Evolutionary conservation across 1,140 invertebrate genomes (phyloP).

Genomic region (Dryas iulia): DNA sequence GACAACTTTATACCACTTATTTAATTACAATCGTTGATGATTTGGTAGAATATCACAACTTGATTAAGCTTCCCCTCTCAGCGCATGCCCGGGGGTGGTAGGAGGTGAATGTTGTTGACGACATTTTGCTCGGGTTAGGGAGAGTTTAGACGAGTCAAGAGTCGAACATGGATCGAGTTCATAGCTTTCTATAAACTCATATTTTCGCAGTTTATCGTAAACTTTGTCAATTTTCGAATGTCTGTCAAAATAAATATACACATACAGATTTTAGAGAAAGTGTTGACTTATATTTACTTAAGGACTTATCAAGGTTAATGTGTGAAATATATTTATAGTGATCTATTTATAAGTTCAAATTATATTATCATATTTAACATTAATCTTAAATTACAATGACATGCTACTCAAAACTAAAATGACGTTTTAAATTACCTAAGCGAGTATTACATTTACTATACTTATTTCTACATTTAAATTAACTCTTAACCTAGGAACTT

Average conservation of each 20-base stretch:
- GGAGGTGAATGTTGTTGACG: conserved; percentile 65
- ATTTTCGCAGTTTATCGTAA: conserved; percentile 33
- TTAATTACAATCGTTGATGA: conserved; percentile 32
- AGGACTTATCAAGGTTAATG: neutral
- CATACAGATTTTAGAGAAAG: conserved; percentile 2
- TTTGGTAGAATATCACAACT: conserved; percentile 48
- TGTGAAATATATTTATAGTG: neutral
- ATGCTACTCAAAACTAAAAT: too few relatives aligned
- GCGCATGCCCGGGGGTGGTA: conserved; percentile 57
- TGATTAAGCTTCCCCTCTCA: conserved; percentile 47
- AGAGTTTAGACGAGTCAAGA: conserved; percentile 43
- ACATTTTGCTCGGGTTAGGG: conserved; percentile 63
- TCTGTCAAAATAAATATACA: neutral
- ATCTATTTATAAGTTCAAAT: too few relatives aligned
- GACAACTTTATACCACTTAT: conserved; percentile 6
- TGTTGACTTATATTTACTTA: neutral
- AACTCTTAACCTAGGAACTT: too few relatives aligned
- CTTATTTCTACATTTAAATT: too few relatives aligned
- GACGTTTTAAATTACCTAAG: too few relatives aligned
- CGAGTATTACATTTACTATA: too few relatives aligned
- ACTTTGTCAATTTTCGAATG: conserved; percentile 30
- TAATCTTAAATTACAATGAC: too few relatives aligned
- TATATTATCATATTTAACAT: too few relatives aligned
- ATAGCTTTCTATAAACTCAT: conserved; percentile 34
- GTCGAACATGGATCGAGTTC: conserved; percentile 38